These are phyloP conservation scores for Castor canadensis DNA, from an alignment of 2,113 vertebrate species.

Conservation along the genomic window DNA sequence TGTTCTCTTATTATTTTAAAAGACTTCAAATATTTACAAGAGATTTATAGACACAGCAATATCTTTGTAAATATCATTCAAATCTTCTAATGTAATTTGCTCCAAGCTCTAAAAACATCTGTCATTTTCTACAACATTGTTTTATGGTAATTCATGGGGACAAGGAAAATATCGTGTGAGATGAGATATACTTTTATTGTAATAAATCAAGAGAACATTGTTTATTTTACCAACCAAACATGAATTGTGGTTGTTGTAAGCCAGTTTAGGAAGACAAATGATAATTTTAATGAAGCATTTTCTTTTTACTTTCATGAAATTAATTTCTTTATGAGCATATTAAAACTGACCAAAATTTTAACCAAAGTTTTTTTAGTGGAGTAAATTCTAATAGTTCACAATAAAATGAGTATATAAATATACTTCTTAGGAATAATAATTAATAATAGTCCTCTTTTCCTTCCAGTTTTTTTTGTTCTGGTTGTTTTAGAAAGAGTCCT, in stretches of 20 bases:
- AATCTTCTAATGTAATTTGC: constrained; percentile 44
- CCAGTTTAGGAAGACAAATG: constrained; percentile 32
- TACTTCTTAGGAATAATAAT: background rate
- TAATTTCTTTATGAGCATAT: background rate
- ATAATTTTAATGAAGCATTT: constrained; percentile 51
- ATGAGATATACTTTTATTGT: constrained; percentile 23
- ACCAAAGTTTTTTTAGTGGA: background rate
- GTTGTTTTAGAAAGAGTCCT: too few species aligned
- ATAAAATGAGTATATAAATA: background rate
- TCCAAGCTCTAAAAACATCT: constrained; percentile 42
- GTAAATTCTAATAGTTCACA: background rate
- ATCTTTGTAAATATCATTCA: constrained; percentile 49
- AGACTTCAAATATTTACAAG: constrained; percentile 57
- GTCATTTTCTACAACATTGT: constrained; percentile 22
- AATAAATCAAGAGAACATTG: constrained; percentile 25
- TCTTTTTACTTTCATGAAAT: background rate
- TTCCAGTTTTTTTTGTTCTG: too few species aligned
- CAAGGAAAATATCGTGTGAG: constrained; percentile 21
- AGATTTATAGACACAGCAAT: constrained; percentile 52
- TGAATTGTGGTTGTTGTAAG: constrained; percentile 46
- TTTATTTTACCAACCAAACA: constrained; percentile 43
- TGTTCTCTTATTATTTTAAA: constrained; percentile 54
- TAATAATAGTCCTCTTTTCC: too few species aligned
- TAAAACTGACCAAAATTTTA: background rate
- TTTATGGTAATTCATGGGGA: constrained; percentile 37